Conservation (phyloP, 1,140 invertebrate species). For the Penaeus japonicus region DNA sequence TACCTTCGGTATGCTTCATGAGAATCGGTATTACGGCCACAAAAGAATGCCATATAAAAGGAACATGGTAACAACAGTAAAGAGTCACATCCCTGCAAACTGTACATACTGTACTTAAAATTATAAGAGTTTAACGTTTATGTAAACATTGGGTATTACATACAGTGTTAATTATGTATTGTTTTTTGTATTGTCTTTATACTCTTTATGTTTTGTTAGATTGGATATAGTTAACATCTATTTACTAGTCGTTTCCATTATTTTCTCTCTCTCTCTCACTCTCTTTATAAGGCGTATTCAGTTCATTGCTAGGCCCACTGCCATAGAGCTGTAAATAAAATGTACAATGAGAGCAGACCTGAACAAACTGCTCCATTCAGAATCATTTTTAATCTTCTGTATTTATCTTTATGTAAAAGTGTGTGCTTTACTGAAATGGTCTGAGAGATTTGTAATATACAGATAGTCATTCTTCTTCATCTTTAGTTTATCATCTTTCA, state of each 20-base stretch:
- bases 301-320: conserved; percentile 35
- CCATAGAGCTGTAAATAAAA: conserved; percentile 43
- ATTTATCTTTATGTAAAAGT: conserved; percentile 6
- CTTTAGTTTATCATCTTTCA: conserved; percentile 2
- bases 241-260: conserved; percentile 32
- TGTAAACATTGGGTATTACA: conserved; percentile 31
- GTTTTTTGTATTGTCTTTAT: background rate
- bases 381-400: background rate
- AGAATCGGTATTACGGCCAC: no score
- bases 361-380: background rate
- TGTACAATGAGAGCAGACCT: conserved; percentile 18
- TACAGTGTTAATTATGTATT: background rate
- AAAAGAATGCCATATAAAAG: no score
- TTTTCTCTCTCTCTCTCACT: background rate
- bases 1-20: no score
- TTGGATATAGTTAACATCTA: conserved; percentile 15
- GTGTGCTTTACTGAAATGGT: conserved; percentile 15
- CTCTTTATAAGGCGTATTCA: background rate
- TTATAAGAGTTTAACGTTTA: conserved; percentile 31
- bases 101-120: conserved; percentile 47
- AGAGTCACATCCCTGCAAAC: conserved; percentile 36
- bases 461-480: background rate
- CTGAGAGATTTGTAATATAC: conserved; percentile 20
- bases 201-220: conserved; percentile 22
- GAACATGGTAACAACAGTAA: background rate